These are phyloP conservation scores for Ericerus pela DNA, from an alignment of 1,140 invertebrate species.

Conservation along the genomic window DNA sequence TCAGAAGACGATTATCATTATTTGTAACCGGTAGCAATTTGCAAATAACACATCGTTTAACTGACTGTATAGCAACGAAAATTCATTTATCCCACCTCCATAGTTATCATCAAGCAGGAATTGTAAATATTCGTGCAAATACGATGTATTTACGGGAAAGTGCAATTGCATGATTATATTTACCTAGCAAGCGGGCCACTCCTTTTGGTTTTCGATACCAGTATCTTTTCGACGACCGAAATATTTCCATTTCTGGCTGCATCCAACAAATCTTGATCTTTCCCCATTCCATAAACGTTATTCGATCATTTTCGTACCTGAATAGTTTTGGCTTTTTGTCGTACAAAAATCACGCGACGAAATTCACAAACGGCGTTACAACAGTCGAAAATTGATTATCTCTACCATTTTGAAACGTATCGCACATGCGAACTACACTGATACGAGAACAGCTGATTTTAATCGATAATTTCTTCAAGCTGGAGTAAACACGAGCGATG, in stretches of 20 bases:
- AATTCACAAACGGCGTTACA: not conserved
- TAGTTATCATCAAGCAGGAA: no score
- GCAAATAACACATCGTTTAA: no score
- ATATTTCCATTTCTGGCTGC: conserved; percentile 83
- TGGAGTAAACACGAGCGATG: no score
- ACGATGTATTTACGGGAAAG: no score
- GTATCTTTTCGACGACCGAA: conserved; percentile 74
- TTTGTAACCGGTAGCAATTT: no score
- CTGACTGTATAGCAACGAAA: no score
- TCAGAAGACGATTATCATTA: no score
- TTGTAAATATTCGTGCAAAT: no score
- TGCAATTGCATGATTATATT: no score
- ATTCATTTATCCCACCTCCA: no score
- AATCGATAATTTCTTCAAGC: not conserved
- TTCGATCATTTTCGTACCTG: not conserved
- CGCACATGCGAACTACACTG: conserved; percentile 10
- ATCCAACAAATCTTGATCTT: conserved; percentile 89
- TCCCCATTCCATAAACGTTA: conserved; percentile 51
- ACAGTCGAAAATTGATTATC: not conserved
- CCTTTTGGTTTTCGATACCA: conserved; percentile 74
- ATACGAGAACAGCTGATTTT: conserved; percentile 11
- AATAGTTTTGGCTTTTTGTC: no score
- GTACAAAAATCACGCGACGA: not conserved
- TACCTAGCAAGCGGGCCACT: conserved; percentile 85
- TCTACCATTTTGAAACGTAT: conserved; percentile 12